Percentiles rank a stretch among this genome's conserved stretches.
Evolutionary conservation across 2,888 invertebrate species (phyloP).

Genomic region (Odontocerum albicorne): DNA sequence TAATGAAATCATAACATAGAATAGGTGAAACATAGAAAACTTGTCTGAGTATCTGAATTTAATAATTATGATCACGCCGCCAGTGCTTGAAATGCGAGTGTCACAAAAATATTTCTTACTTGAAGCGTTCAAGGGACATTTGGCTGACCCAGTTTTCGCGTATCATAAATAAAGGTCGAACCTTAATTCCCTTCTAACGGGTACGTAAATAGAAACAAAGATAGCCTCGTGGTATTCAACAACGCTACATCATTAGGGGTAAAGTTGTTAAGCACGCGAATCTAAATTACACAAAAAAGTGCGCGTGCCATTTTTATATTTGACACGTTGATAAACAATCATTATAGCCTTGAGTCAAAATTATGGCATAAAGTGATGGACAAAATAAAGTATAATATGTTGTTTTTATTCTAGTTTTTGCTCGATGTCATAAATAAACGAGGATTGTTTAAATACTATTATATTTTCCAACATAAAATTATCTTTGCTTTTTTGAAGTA

Average conservation of each 20-base stretch:
- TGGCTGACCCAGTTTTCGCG: constrained; percentile 25
- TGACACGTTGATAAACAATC: constrained; percentile 1
- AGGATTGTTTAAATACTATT: too few species aligned
- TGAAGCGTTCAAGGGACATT: constrained; percentile 22
- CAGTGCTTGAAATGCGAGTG: constrained; percentile 11
- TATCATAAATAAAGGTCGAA: constrained; percentile 29
- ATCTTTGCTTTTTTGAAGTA: too few species aligned
- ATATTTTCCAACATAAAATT: too few species aligned
- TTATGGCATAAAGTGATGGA: neutral
- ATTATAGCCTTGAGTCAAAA: neutral
- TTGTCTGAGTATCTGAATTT: too few species aligned
- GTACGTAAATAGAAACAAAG: constrained; percentile 5
- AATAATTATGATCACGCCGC: too few species aligned
- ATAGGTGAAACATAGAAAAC: too few species aligned
- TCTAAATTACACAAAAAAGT: constrained; percentile 10
- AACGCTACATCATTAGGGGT: constrained; percentile 19
- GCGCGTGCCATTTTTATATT: constrained; percentile 9
- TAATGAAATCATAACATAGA: too few species aligned
- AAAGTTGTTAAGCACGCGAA: constrained; percentile 24
- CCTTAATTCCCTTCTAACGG: constrained; percentile 18
- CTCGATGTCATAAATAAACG: too few species aligned
- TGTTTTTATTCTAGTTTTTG: too few species aligned
- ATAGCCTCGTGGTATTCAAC: constrained; percentile 5
- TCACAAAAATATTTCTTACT: constrained; percentile 14
- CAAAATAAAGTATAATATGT: too few species aligned